Evolutionary conservation across 2,888 invertebrate genomes (phyloP).

Genomic region (Plusia festucae): DNA sequence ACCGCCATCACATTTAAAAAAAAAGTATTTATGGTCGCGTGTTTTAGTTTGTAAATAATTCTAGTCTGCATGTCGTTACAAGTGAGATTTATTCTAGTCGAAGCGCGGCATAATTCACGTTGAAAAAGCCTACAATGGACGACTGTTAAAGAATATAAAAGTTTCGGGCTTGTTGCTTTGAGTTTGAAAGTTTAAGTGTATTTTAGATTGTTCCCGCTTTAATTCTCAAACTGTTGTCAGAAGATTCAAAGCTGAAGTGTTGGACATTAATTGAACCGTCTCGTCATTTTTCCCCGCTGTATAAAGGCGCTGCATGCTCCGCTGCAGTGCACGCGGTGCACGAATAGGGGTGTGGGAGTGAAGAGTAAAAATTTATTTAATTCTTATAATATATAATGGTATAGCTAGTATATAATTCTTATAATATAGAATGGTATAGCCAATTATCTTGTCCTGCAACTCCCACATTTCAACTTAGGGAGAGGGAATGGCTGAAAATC

Average conservation of each 20-base stretch:
- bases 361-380: too few species aligned
- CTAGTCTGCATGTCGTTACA: not conserved
- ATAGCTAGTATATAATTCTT: too few species aligned
- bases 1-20: not conserved
- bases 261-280: not conserved
- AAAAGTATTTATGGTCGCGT: not conserved
- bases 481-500: too few species aligned
- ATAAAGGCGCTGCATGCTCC: too few species aligned
- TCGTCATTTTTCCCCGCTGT: constrained; percentile 1
- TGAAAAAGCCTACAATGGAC: not conserved
- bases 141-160: not conserved
- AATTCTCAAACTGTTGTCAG: not conserved
- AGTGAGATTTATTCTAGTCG: constrained; percentile 3
- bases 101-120: not conserved
- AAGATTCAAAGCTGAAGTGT: not conserved
- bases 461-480: too few species aligned
- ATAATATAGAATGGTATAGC: too few species aligned
- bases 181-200: not conserved
- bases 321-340: too few species aligned
- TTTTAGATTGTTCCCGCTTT: not conserved
- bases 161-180: not conserved
- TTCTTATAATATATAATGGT: too few species aligned
- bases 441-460: too few species aligned
- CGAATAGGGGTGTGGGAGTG: too few species aligned
- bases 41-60: not conserved